Percentiles rank a stretch among this genome's conserved stretches.
phyloP scores from a whole-genome alignment of 2,888 invertebrate genomes.

The Stramonita haemastoma region DNA sequence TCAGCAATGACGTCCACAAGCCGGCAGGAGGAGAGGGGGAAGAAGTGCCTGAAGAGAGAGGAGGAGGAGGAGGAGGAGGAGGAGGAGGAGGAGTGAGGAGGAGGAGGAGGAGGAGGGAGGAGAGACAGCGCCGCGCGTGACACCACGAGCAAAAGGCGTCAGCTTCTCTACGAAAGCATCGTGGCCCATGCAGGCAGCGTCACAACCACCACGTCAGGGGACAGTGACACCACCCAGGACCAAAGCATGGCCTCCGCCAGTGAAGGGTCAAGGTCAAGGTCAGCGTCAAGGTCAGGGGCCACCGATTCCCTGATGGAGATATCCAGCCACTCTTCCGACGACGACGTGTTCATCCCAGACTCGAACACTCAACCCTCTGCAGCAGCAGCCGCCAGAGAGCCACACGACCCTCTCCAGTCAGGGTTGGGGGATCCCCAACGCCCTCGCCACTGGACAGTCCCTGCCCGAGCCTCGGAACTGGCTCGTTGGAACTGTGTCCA shows the following conservation, averaged over 20 bases:
- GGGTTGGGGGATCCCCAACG: neutral
- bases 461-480: neutral
- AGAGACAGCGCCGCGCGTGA: neutral
- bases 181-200: neutral
- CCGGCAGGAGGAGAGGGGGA: neutral
- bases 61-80: neutral
- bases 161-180: neutral
- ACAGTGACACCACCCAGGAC: neutral
- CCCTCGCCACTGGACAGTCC: neutral
- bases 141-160: neutral
- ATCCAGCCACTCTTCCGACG: slow-evolving; percentile 20
- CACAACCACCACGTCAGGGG: neutral
- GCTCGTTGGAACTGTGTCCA: neutral
- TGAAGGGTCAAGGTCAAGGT: neutral
- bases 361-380: no score
- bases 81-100: no score
- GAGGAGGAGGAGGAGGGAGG: neutral
- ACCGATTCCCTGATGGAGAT: neutral
- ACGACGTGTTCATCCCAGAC: neutral
- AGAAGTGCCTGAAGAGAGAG: neutral
- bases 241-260: neutral
- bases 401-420: neutral
- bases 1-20: neutral
- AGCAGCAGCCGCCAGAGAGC: no score
- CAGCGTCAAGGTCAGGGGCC: neutral